These are phyloP conservation scores for Drosophila dives DNA, from an alignment of 2,888 invertebrate species.

Conservation along the genomic window DNA sequence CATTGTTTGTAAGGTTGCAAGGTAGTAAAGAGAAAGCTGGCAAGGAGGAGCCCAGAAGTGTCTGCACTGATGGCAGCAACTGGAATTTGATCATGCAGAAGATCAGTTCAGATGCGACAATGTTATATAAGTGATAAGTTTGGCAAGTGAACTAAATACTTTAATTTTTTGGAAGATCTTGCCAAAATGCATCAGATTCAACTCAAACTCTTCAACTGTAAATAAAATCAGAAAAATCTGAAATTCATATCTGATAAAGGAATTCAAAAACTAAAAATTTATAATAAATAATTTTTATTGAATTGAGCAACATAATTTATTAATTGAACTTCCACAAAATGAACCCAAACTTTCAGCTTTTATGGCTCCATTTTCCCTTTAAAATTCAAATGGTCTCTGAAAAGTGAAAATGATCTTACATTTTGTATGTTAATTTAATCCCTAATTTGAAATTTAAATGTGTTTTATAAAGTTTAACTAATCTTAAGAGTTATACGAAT, in stretches of 20 bases:
- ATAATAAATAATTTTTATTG: background rate
- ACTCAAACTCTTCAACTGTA: background rate
- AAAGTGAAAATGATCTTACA: background rate
- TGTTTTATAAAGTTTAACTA: background rate
- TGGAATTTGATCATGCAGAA: slow-evolving; percentile 66
- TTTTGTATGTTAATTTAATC: background rate
- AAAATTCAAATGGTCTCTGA: background rate
- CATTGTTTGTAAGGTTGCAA: slow-evolving; percentile 27
- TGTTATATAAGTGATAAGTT: slow-evolving; percentile 47
- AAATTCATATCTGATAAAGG: background rate
- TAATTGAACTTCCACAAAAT: background rate
- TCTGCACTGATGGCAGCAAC: slow-evolving; percentile 54
- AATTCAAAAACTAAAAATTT: background rate
- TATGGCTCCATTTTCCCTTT: background rate
- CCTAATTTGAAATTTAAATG: background rate
- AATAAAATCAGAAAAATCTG: background rate
- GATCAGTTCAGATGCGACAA: slow-evolving; percentile 44
- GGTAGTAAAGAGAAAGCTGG: slow-evolving; percentile 65
- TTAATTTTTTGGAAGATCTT: slow-evolving; percentile 5
- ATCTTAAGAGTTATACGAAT: background rate
- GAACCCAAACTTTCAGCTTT: background rate
- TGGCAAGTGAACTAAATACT: slow-evolving; percentile 51
- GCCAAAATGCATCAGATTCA: slow-evolving; percentile 15
- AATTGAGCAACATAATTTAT: background rate
- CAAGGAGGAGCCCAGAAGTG: slow-evolving; percentile 43